Evolutionary conservation across 2,113 vertebrate genomes (phyloP).

Genomic region (Pseudolaguvia tuberculata): DNA sequence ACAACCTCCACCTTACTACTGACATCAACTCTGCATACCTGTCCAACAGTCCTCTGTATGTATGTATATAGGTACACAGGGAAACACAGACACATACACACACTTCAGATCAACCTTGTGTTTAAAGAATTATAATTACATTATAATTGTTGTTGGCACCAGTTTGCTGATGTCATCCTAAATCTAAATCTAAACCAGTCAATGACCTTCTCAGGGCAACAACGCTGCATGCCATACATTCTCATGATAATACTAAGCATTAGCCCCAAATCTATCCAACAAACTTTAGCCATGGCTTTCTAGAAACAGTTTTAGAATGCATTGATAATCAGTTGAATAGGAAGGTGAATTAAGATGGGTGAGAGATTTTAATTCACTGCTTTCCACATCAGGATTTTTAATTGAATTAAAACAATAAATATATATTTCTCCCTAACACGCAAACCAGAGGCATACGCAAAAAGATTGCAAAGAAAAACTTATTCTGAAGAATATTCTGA

Average conservation of each 20-base stretch:
- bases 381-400: not conserved
- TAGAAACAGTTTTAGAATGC: not conserved
- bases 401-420: no score
- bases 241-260: no score
- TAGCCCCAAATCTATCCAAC: no score
- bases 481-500: no score
- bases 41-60: conserved; percentile 85
- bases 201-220: not conserved
- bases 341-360: not conserved
- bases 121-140: not conserved
- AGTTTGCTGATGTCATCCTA: not conserved
- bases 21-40: conserved; percentile 90
- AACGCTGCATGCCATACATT: not conserved
- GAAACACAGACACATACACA: not conserved
- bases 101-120: not conserved
- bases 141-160: not conserved
- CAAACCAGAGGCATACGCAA: no score
- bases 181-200: no score
- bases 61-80: no score
- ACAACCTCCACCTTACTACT: conserved; percentile 98
- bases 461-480: no score
- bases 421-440: no score
- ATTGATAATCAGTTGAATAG: not conserved
- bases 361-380: not conserved
- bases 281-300: no score